phyloP scores from a whole-genome alignment of 2,888 invertebrate species.

The Liodrosophila aerea region DNA sequence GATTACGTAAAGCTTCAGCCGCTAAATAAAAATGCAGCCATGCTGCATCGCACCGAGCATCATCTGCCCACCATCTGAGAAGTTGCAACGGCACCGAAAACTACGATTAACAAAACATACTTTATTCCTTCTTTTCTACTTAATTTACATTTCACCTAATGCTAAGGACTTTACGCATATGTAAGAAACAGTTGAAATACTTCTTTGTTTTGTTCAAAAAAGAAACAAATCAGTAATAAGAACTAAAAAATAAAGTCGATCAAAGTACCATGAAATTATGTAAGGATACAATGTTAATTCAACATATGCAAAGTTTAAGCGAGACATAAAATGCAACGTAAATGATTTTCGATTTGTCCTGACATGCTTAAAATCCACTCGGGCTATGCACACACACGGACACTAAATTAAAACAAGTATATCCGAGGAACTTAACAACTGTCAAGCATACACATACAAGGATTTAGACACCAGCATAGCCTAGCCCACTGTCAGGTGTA shows the following conservation, averaged over 20 bases:
- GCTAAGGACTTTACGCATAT: background rate
- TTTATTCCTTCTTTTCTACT: background rate
- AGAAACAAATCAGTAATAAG: too few species aligned
- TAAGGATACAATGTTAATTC: too few species aligned
- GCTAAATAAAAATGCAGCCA: conserved; percentile 77
- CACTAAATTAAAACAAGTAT: conserved; percentile 50
- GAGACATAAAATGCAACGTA: too few species aligned
- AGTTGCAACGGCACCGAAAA: too few species aligned
- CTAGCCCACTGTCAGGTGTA: conserved; percentile 12
- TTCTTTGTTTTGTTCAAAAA: conserved; percentile 37
- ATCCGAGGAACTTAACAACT: conserved; percentile 24
- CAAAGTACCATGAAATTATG: too few species aligned
- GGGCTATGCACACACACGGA: conserved; percentile 47
- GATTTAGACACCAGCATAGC: background rate
- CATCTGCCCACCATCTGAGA: conserved; percentile 82
- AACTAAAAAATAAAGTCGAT: too few species aligned
- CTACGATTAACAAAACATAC: too few species aligned
- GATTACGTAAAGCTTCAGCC: conserved; percentile 80
- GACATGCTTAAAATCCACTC: conserved; percentile 28
- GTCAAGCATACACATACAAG: conserved; percentile 17
- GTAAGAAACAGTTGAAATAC: conserved; percentile 1
- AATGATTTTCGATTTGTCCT: background rate
- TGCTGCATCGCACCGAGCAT: conserved; percentile 81
- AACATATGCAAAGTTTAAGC: too few species aligned
- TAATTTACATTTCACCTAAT: conserved; percentile 6